Percentiles rank a stretch among this genome's conserved stretches.
Conservation (phyloP, 2,113 vertebrate genomes). For the Geococcyx californianus region DNA sequence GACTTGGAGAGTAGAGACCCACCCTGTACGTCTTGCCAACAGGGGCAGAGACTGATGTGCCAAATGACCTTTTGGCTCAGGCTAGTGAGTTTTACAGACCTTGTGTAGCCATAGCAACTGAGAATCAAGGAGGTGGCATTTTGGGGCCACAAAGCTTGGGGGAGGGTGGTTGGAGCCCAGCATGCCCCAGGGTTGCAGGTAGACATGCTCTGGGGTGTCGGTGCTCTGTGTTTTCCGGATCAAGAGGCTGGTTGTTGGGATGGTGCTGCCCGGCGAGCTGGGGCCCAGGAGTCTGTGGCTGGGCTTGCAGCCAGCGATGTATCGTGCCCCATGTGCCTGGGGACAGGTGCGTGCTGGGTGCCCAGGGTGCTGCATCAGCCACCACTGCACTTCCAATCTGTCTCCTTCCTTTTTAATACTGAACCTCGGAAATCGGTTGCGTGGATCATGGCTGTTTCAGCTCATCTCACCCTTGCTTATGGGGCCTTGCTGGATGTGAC, state of each 20-base stretch:
- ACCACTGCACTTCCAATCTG: fast-evolving
- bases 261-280: background rate
- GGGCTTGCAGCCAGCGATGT: background rate
- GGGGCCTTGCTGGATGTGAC: background rate
- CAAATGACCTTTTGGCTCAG: fast-evolving
- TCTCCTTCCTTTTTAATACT: background rate
- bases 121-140: background rate
- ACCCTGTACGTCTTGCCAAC: no score
- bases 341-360: background rate
- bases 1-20: background rate
- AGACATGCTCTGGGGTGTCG: fast-evolving
- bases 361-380: background rate
- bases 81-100: no score
- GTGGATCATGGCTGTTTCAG: fast-evolving
- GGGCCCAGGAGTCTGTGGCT: background rate
- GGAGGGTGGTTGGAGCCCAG: background rate
- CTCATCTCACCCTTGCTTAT: background rate
- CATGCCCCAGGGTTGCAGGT: background rate
- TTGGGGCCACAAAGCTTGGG: background rate
- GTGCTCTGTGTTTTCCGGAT: background rate
- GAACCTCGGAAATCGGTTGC: fast-evolving
- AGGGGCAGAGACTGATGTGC: fast-evolving
- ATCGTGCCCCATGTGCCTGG: background rate
- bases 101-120: background rate
- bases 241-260: background rate